Evolutionary conservation across 2,113 vertebrate genomes (phyloP), one percentile per base, ranked within the genome.

Genomic region (Scopus umbretta): DNA sequence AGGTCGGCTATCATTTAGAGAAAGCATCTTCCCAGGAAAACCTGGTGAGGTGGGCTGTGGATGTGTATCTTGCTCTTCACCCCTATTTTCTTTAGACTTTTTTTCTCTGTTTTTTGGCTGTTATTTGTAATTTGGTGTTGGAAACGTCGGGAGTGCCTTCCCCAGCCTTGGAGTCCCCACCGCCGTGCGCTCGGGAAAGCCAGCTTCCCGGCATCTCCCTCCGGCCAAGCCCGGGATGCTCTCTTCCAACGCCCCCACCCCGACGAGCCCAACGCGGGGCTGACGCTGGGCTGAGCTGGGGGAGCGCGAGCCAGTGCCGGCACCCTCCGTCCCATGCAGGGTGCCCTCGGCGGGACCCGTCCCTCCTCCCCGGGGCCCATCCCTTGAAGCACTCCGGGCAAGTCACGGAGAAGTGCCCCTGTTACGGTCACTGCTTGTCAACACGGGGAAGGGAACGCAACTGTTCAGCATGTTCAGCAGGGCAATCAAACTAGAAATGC

Each of bases 401-500:
- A 10, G 49, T 30, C 63, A 7, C 10, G 34, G 52, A 91, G 94
- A 81, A 43, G 63, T 15, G 55, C 52, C 61, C 84, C 42, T 25
- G 43, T 42, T 55, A 84, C 23, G 38, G 45, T 52, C 62, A 58
- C 84, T 36, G 90, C 52, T 34, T 23, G 78, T 61, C 82, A 76
- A 74, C 66, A 40, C 9, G 22, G 67, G 92, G 94, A 61, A 85
- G 91, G 86, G 81, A 91, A 43, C 94, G 17, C 80, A 32, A 12
- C 62, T 80, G 10, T 45, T 53, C 81, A 16, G 56, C 71, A 29
- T 42, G 96, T 85, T 93, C 92, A 92, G 89, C 88, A 21, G 62
- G 92, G 89, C 82, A 92, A 61, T n/a, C 94, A 50, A 32, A 81
- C 96, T 84, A 85, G 91, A 94, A 96, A 89, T 22, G 45, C 97